Base-by-base conservation (phyloP, 2,797 vertebrate genomes). In the Peromyscus melanophrys region DNA sequence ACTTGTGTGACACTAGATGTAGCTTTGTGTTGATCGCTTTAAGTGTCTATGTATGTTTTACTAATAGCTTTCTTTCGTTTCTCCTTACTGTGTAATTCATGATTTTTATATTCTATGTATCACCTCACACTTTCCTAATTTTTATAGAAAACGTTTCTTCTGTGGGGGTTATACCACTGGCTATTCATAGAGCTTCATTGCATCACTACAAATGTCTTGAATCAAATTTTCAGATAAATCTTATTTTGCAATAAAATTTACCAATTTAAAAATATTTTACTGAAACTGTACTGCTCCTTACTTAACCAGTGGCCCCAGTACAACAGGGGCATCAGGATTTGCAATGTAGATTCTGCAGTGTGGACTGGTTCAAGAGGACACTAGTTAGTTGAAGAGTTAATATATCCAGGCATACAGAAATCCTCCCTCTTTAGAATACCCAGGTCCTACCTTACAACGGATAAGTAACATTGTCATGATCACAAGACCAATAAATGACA, bases 141-240 rank as follows among this genome's bases (percentile, higher is more conserved):
- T 73, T 57, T 78, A 82, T 40, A 76, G n/a, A 90, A 67, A 71
- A 78, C 6, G 31, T 27, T 63, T 94, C 37, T 96, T 88, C 12
- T 43, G 17, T 82, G 65, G 67, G 11, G 2, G 8, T 52, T 31
- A 10, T 87, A 27, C 29, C 16, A 77, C 16, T 83, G 27, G 43
- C 9, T 94, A 29, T 43, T 93, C 46, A 82, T 25, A 23, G 25
- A 88, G 61, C 4, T 73, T 82, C 82, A 37, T 6, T 34, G 16
- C 81, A 85, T 92, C 21, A 67, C 90, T 89, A 31, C 17, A 87
- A 23, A 31, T 77, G 84, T 10, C 4, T 78, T 94, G 21, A 92
- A 92, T 76, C 34, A 78, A 80, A 21, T 78, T 93, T 96, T 93
- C 25, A 73, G 37, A 81, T 90, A 37, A 87, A 75, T 92, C 0